These are phyloP conservation scores for Conopomorpha cramerella DNA, from an alignment of 1,140 invertebrate species.

Conservation along the genomic window DNA sequence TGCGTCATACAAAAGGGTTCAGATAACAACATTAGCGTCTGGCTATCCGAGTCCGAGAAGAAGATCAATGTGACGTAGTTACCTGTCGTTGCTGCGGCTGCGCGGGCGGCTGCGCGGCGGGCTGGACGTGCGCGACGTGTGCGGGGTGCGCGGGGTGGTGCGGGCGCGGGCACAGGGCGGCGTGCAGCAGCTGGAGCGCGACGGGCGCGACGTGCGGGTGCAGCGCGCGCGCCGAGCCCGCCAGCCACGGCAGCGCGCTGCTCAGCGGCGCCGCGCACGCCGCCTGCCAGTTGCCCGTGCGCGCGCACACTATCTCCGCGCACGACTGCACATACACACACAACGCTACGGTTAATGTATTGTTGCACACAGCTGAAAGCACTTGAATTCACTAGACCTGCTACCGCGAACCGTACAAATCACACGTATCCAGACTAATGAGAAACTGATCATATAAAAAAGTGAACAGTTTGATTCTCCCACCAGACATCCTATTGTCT, in stretches of 20 bases:
- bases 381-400: neutral
- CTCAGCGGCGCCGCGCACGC: constrained; percentile 80
- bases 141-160: constrained; percentile 13
- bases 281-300: constrained; percentile 95
- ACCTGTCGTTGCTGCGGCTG: neutral
- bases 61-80: no score
- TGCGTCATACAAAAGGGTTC: no score
- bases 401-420: no score
- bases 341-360: neutral
- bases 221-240: constrained; percentile 78
- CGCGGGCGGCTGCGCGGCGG: constrained; percentile 8
- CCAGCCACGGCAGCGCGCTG: constrained; percentile 77
- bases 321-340: constrained; percentile 63
- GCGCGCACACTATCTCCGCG: constrained; percentile 86
- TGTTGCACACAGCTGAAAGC: neutral
- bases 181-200: constrained; percentile 86
- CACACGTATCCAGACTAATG: no score
- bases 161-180: constrained; percentile 73
- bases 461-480: no score
- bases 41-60: no score
- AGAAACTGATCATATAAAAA: no score
- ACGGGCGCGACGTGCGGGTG: constrained; percentile 94
- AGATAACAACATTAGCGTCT: no score
- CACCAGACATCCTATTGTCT: no score
- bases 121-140: constrained; percentile 8